Evolutionary conservation across 2,888 invertebrate genomes (phyloP), one percentile per base, ranked within the genome.

Genomic region (Ophioninae sp.): DNA sequence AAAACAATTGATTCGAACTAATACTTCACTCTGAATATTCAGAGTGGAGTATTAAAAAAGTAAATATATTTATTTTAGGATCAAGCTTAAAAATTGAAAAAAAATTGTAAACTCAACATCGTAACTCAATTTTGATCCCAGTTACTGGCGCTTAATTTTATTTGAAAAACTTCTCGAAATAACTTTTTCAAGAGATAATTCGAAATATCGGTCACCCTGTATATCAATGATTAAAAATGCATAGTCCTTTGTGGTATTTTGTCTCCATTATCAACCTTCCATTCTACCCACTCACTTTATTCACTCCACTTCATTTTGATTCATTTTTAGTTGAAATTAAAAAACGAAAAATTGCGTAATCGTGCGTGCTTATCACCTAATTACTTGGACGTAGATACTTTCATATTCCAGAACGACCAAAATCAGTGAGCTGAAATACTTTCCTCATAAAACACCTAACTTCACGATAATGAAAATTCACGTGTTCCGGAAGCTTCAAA

Each of bases 311-410:
- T 57, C 70, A 37, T 70, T 70, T 30, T 20, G 50, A n/a, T 17
- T 30, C 50, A 30, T 30, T n/a, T 70, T 20, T 64, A 57, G 39
- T 57, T n/a, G 39, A 8, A 70, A 70, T 23, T 10, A 8, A 17
- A 44, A 68, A 23, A 68, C 21, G 30, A 67, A 57, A 57, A 57
- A 59, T 37, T n/a, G 7, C 39, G 6, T 57, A 70, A 57, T 70
- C 57, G 39, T 30, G 61, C 77, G 13, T 44, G 77, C 30, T n/a
- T 21, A 77, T 61, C 61, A 62, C 10, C 13, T 59, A 70, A 70
- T 59, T 70, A 57, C 44, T 61, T 23, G 41, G 41, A 61, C 41
- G 61, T 17, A n/a, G n/a, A n/a, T n/a, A 23, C 30, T 44, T 44
- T 73, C 44, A 61, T 23, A 23, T 44, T 7, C 61, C 44, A 23